Base-by-base conservation (phyloP, 2,113 vertebrate species). In the Myrmecobius fasciatus region DNA sequence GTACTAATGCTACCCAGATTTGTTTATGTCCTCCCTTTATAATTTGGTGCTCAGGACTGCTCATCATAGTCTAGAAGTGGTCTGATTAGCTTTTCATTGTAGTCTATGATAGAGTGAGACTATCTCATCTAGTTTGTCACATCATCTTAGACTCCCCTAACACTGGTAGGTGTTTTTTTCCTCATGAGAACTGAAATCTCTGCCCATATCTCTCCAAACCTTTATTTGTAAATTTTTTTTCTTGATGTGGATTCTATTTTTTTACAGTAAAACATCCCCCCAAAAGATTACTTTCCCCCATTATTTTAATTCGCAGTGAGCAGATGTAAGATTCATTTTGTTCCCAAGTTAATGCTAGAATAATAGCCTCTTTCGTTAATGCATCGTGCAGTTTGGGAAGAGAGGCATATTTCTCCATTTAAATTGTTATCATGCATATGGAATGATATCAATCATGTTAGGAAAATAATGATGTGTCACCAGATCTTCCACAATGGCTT, bases 361-460 rank as follows among this genome's bases (percentile, higher is more conserved):
- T 53, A 92, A 90, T 67, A 56, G 28, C 14, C 51, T 89, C 31
- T 56, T 96, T 47, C 2, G 14, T 36, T 91, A 52, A 53, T 9
- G 22, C 88, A 43, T 89, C 92, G 91, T 95, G 52, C 92, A 97
- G 48, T 95, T 96, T 31, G 93, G 14, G 6, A 36, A 89, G 47
- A 52, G 91, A 92, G 54, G 25, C 25, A 67, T 75, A 3, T 26
- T 94, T 47, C 95, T 53, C 36, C 89, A 90, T 92, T 96, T 91
- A 94, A 94, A 91, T 94, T 51, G 20, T 51, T 94, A 48, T 54
- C 93, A 43, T 95, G 52, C 95, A 95, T 96, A 9, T 83, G 89
- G 60, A 92, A 92, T 91, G 94, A 83, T 51, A 67, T 53, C 52
- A 25, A 51, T 90, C 75, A 53, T n/a, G 10, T 93, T 96, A 53